Conservation (phyloP, 2,113 vertebrate species). For the Procavia capensis region DNA sequence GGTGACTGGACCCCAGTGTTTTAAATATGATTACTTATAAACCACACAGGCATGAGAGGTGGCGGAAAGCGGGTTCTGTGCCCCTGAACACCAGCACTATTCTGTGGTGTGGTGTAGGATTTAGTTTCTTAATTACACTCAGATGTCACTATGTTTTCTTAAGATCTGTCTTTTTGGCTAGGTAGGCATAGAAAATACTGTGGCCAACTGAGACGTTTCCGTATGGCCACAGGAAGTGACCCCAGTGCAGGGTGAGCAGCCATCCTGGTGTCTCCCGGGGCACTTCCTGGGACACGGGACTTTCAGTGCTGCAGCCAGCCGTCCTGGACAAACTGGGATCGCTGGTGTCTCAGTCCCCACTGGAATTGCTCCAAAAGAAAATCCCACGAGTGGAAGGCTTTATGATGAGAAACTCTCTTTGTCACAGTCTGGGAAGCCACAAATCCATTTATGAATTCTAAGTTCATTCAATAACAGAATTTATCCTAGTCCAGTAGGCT, state of each 20-base stretch:
- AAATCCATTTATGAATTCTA: too few relatives aligned
- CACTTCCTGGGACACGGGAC: neutral
- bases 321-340: neutral
- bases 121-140: neutral
- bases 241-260: neutral
- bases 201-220: neutral
- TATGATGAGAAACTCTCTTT: too few relatives aligned
- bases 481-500: too few relatives aligned
- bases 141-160: neutral
- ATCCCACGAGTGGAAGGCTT: too few relatives aligned
- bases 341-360: too few relatives aligned
- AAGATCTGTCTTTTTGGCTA: neutral
- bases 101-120: neutral
- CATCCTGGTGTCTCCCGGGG: neutral
- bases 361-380: too few relatives aligned
- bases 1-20: neutral
- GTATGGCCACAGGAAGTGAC: neutral
- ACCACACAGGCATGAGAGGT: neutral
- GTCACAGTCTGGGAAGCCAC: too few relatives aligned
- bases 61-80: neutral
- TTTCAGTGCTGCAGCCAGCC: neutral
- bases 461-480: too few relatives aligned
- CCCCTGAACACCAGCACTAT: neutral
- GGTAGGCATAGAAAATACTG: neutral
- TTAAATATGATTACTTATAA: conserved; percentile 30